phyloP scores from a whole-genome alignment of 2,888 invertebrate genomes.

The Drosophila algonquin region DNA sequence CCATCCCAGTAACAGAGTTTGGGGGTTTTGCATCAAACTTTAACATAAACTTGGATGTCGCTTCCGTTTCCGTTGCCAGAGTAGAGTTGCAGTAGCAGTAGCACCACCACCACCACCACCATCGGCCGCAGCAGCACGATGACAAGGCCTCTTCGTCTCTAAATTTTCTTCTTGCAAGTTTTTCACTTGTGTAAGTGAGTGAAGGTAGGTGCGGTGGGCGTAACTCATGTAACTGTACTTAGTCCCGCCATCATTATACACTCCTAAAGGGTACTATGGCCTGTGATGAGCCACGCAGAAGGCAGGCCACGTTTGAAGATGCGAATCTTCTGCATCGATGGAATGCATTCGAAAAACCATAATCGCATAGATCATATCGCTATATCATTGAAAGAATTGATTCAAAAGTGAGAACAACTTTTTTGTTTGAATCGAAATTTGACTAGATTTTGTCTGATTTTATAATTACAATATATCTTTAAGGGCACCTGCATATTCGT shows the following conservation, averaged over 20 bases:
- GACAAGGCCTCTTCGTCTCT: conserved; percentile 41
- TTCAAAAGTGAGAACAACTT: background rate
- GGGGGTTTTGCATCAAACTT: conserved; percentile 73
- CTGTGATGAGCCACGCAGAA: background rate
- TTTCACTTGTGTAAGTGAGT: conserved; percentile 9
- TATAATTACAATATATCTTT: background rate
- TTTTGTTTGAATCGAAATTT: too few species aligned
- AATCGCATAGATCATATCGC: too few species aligned
- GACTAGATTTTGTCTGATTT: too few species aligned
- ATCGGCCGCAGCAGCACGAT: conserved; percentile 7
- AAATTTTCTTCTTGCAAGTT: conserved; percentile 68
- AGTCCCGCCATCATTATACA: conserved; percentile 39
- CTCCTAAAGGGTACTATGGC: background rate
- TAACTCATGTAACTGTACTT: conserved; percentile 52
- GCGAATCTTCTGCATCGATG: too few species aligned
- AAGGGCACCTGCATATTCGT: background rate
- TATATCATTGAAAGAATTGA: background rate
- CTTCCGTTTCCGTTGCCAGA: conserved; percentile 69
- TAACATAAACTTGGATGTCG: conserved; percentile 76
- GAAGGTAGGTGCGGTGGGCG: conserved; percentile 29
- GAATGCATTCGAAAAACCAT: too few species aligned
- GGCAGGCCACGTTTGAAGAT: too few species aligned
- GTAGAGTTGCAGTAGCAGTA: conserved; percentile 39
- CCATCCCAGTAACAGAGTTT: conserved; percentile 15
- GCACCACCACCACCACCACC: background rate